A percentile compares a stretch with the other conserved stretches of the same genome.
Conservation (phyloP, 64 coral and sea anemone species). For the Stylophora pistillata region DNA sequence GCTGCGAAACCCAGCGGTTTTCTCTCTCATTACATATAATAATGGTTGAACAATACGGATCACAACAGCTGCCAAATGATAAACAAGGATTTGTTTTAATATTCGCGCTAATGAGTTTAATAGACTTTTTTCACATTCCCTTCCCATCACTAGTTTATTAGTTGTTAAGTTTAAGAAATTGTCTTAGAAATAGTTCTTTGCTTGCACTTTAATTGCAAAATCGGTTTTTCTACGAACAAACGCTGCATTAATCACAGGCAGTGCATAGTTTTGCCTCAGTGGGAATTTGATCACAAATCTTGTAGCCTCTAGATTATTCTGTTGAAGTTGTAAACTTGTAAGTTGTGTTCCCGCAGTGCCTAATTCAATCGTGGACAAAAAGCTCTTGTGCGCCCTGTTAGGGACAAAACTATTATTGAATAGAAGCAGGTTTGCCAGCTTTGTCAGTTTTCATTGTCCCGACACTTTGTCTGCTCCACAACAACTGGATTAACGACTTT, state of each 20-base stretch:
- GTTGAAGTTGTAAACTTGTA: neutral
- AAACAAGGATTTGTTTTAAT: conserved; percentile 4
- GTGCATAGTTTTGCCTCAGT: neutral
- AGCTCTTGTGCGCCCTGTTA: neutral
- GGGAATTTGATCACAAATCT: neutral
- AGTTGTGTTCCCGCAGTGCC: neutral
- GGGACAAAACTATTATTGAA: conserved; percentile 12
- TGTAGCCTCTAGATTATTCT: conserved; percentile 2
- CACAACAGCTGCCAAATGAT: neutral
- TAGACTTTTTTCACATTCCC: neutral
- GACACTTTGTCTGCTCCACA: neutral
- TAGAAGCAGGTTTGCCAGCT: neutral
- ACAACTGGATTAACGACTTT: conserved; percentile 10
- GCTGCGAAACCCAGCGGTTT: conserved; percentile 1
- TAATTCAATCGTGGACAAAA: conserved; percentile 1
- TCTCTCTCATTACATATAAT: neutral
- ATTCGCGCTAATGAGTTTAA: neutral
- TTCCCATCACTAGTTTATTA: neutral
- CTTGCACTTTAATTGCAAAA: too few species aligned
- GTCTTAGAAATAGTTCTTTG: too few species aligned
- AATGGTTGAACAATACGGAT: conserved; percentile 1
- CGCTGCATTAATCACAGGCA: neutral
- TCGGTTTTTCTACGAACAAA: neutral
- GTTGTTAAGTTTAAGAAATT: neutral
- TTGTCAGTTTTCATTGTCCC: neutral